These are phyloP conservation scores for Patella pellucida DNA, from an alignment of 2,888 invertebrate genomes.

Conservation along the genomic window DNA sequence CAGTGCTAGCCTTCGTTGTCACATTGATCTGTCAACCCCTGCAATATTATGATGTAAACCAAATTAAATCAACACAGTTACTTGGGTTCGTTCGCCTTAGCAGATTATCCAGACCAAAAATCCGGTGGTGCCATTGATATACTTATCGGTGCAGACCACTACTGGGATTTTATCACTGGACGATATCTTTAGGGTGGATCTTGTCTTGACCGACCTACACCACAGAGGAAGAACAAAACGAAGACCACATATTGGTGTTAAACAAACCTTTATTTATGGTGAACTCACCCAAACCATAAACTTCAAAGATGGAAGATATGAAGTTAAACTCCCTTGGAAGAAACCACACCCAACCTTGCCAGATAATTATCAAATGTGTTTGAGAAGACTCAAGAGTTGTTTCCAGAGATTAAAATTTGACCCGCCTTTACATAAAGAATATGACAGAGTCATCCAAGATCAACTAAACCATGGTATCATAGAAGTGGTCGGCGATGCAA, in stretches of 20 bases:
- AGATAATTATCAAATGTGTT: too few species aligned
- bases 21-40: not conserved
- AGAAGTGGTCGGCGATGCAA: too few species aligned
- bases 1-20: not conserved
- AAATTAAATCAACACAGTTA: not conserved
- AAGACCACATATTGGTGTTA: not conserved
- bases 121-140: not conserved
- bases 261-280: not conserved
- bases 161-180: not conserved
- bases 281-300: not conserved
- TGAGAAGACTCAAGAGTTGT: too few species aligned
- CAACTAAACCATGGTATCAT: not conserved
- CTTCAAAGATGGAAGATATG: not conserved
- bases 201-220: not conserved
- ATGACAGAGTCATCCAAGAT: not conserved
- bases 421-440: not conserved
- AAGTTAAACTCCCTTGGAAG: too few species aligned
- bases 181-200: not conserved
- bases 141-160: not conserved
- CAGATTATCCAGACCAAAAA: not conserved
- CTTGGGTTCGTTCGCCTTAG: not conserved
- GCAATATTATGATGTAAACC: not conserved
- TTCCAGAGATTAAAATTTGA: too few species aligned
- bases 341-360: too few species aligned
- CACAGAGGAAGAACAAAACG: not conserved